phyloP scores from a whole-genome alignment of 2,113 vertebrate genomes.

The Polyodon spathula region DNA sequence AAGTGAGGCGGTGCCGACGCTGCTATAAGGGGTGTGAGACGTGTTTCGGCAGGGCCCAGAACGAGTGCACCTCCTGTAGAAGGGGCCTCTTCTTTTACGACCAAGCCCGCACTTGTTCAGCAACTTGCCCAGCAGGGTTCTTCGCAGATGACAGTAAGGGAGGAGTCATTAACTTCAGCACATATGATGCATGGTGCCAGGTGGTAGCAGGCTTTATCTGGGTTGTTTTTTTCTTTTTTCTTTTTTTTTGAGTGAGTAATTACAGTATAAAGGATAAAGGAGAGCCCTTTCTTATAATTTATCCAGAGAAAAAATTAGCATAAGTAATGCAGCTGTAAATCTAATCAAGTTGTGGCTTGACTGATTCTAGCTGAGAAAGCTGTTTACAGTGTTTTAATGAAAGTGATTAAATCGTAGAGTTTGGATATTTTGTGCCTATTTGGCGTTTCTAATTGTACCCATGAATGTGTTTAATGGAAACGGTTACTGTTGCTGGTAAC shows the following conservation, averaged over 20 bases:
- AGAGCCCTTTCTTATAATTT: background rate
- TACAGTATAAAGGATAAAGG: background rate
- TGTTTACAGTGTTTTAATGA: slow-evolving; percentile 2
- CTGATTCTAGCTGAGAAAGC: background rate
- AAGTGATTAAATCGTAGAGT: background rate
- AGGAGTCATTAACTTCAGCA: background rate
- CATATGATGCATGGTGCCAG: background rate
- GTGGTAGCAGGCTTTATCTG: background rate
- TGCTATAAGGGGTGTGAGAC: slow-evolving; percentile 74
- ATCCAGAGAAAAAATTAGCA: background rate
- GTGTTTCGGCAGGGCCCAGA: slow-evolving; percentile 45
- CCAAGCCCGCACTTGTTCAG: slow-evolving; percentile 51
- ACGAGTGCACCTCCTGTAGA: slow-evolving; percentile 65
- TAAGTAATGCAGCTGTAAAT: background rate
- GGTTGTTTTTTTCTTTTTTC: too few species aligned
- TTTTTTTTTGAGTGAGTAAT: too few species aligned
- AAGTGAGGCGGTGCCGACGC: slow-evolving; percentile 59
- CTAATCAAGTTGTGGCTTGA: background rate
- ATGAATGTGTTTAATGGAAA: slow-evolving; percentile 6
- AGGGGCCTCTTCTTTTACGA: slow-evolving; percentile 61
- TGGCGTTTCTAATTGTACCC: slow-evolving; percentile 4
- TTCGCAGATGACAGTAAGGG: slow-evolving; percentile 73
- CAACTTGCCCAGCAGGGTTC: slow-evolving; percentile 53
- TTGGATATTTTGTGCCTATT: too few species aligned
- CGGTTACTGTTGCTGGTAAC: slow-evolving; percentile 3